Evolutionary conservation across 2,113 vertebrate genomes (phyloP).

Genomic region (Oryzias curvinotus): DNA sequence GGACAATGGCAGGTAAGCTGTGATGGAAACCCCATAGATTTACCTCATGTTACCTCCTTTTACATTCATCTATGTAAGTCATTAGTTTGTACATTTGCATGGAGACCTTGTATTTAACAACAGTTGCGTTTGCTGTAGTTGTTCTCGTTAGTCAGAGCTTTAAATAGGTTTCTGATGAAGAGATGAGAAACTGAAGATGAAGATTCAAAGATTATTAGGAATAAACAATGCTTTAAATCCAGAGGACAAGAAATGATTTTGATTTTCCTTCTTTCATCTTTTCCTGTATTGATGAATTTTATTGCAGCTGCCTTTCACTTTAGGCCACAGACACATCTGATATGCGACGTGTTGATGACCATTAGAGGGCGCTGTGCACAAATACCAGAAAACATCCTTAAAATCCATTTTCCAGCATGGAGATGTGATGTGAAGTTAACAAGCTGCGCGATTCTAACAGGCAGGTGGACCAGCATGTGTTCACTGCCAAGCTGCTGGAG

Average conservation of each 20-base stretch:
- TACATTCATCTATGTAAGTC: too few species aligned
- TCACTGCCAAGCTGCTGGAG: too few species aligned
- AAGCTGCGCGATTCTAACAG: background rate
- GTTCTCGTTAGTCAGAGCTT: background rate
- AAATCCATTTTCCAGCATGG: constrained; percentile 30
- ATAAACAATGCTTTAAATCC: constrained; percentile 63
- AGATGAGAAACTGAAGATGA: constrained; percentile 76
- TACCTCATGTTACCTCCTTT: background rate
- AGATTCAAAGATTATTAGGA: constrained; percentile 77
- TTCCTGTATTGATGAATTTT: too few species aligned
- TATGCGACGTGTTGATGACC: constrained; percentile 13
- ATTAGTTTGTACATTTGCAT: too few species aligned
- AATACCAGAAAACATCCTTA: background rate
- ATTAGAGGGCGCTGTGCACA: constrained; percentile 50
- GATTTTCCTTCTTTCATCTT: too few species aligned
- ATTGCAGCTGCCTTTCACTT: background rate
- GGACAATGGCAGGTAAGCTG: constrained; percentile 92
- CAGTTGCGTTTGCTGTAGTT: too few species aligned
- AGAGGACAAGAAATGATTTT: too few species aligned
- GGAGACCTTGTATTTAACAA: too few species aligned
- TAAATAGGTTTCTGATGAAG: constrained; percentile 64
- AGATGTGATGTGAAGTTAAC: constrained; percentile 20
- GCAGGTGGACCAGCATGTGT: background rate
- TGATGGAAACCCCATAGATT: background rate
- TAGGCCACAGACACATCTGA: constrained; percentile 1